Evolutionary conservation across 2,797 vertebrate genomes (phyloP), one percentile per base, ranked within the genome.

Genomic region (Tokudaia tokunoshimensis): DNA sequence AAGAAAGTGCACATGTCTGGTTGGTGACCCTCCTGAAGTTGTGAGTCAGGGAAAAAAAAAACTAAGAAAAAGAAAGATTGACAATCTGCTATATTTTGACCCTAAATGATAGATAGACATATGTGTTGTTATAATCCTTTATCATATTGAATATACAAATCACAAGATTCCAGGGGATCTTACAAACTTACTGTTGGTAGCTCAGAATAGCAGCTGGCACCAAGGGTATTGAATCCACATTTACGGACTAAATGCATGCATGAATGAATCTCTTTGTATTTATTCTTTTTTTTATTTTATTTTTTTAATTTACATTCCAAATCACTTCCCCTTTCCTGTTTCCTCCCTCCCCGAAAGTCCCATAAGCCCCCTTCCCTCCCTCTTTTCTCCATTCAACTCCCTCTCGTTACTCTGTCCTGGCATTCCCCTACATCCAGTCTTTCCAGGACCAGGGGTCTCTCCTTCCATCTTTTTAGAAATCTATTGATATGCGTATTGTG

Each of bases 91-190:
- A 3, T 14, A 61, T 70, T 87, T 92, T 94, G 47, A 83, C 61
- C 24, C 9, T 70, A 89, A 65, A 79, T 83, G 82, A 92, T 24
- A 84, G 29, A 61, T 47, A n/a, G 24, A n/a, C 6, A 19, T 67
- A 34, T 72, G 55, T 89, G 13, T 78, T 75, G 26, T 70, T 87
- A 14, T 41, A 87, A n/a, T 70, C 55, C 63, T 55, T 86, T 59
- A 67, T 85, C 24, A 52, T 52, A 13, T 92, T n/a, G 88, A 72
- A 72, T 92, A 93, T 92, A 96, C 57, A 79, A 94, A 80, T 89
- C 55, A 70, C 34, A 80, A 75, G 41, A 24, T 63, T 89, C 6
- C 24, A n/a, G 76, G 17, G 7, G 37, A 85, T 17, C 15, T 93
- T 41, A 41, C 52, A 94, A 65, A 31, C 57, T 91, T 87, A 7